Evolutionary conservation across 1,140 invertebrate species (phyloP), one percentile per base, ranked within the genome.

Genomic region (Lordiphosa collinella): DNA sequence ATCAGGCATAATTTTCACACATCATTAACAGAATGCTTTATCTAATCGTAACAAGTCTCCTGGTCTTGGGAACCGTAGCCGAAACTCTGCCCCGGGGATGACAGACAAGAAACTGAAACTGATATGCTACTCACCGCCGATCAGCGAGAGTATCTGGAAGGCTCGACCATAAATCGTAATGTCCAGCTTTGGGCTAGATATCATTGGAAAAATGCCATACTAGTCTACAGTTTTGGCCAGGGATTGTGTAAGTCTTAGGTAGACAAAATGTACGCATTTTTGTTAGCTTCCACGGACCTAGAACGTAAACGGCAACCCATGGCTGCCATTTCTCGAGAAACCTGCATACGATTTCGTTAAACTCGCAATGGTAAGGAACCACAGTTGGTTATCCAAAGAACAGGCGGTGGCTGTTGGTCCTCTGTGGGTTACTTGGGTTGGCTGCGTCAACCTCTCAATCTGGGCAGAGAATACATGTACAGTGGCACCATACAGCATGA

Each of bases 401-500:
- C 32, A 53, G 86, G 3, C 22, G 3, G 3, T 7, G 90, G 90
- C 4, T 92, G 91, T 58, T 91, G 90, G 58, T 89, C 90, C 0
- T n/a, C n/a, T n/a, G n/a, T n/a, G n/a, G n/a, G n/a, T n/a, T 91
- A 89, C 48, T 74, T 89, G 61, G 89, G 89, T 9, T 86, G 87
- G 1, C 71, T 71, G n/a, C 87, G 90, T 55, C 89, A 84, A 32
- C 12, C 8, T 3, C 36, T 78, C 0, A 58, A 69, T 43, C 29
- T 72, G 9, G 69, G 50, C 8, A 32, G 11, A 4, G 47, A 43
- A 0, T 89, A 88, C 29, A 69, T 87, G 49, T 71, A 3, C 52
- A 82, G 8, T 25, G 89, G 89, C 1, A 90, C 90, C 0, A 89
- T 93, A 7, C 90, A 93, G n/a, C 93, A 94, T 60, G 93, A 94